Base-by-base conservation (phyloP, 2,113 vertebrate species). In the Xiphophorus couchianus region DNA sequence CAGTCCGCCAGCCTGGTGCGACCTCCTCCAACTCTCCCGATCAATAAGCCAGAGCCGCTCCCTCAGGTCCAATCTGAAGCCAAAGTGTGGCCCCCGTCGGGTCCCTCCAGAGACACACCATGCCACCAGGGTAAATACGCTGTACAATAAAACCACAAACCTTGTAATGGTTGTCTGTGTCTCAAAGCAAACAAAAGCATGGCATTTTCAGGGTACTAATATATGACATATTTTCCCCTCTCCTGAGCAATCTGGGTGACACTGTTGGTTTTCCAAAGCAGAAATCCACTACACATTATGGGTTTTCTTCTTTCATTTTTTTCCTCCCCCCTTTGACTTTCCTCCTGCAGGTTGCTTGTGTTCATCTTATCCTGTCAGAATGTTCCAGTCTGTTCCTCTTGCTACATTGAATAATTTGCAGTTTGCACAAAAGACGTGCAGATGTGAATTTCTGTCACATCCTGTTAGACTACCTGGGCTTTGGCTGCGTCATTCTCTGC, bases 1-100 rank as follows among this genome's bases (percentile, higher is more conserved):
- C 86, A 87, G 81, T 74, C 90, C 91, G 81, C 78, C 90, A 92
- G 90, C 89, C 88, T 91, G 90, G 74, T 92, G 76, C 86, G 90
- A 92, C 92, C 87, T 88, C 82, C 74, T 82, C 70, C 78, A 76
- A 76, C 70, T 79, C 74, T 90, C 86, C 64, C 90, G 88, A 84
- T 90, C 88, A 92, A 42, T 22, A 19, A 60, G 58, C 54, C 69
- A 13, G 70, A 62, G 71, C 70, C 58, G 42, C 65, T 85, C 76
- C 73, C 73, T 28, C 8, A 27, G 84, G 84, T 73, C 71, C 76
- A 66, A 76, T 77, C 69, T 4, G 60, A 48, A 81, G 67, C 67
- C 66, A 68, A 65, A 73, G 65, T 73, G 69, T 76, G 71, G 77
- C 54, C 62, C 58, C 8, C 10, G 2, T 27, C 9, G 0, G 22